A percentile compares a stretch with the other conserved stretches of the same genome.
These are phyloP conservation scores for Patella caerulea DNA, from an alignment of 2,888 invertebrate genomes.

Conservation along the genomic window DNA sequence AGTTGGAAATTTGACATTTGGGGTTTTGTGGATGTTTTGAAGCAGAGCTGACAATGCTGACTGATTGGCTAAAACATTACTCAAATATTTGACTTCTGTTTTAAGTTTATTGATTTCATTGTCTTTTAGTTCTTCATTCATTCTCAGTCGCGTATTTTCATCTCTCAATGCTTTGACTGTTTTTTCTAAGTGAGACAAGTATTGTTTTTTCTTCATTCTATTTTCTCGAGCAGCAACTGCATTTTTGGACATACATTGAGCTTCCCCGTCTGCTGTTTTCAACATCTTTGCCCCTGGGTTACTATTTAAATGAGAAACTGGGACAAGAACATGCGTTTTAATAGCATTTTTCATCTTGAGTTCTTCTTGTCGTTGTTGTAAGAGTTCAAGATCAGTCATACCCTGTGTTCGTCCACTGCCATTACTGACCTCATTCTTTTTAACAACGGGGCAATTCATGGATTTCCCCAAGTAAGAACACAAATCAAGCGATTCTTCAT, in stretches of 20 bases:
- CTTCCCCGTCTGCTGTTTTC: too few relatives aligned
- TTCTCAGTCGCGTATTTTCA: conserved; percentile 21
- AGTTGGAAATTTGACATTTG: background rate
- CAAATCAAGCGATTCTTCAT: background rate
- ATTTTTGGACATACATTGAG: conserved; percentile 23
- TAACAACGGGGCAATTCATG: too few relatives aligned
- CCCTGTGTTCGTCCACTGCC: too few relatives aligned
- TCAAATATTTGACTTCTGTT: conserved; percentile 7
- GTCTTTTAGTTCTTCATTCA: background rate
- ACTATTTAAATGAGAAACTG: too few relatives aligned
- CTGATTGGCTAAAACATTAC: background rate
- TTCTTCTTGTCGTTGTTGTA: too few relatives aligned
- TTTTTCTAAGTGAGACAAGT: conserved; percentile 22
- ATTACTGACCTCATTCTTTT: too few relatives aligned
- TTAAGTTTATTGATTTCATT: background rate
- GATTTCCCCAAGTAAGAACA: background rate
- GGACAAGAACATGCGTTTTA: too few relatives aligned
- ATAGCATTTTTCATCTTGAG: too few relatives aligned
- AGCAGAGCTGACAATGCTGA: background rate
- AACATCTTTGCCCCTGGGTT: too few relatives aligned
- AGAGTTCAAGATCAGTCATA: too few relatives aligned
- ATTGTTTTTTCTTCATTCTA: conserved; percentile 29
- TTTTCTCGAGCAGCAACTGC: conserved; percentile 32
- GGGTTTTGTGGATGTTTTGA: background rate
- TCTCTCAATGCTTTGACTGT: conserved; percentile 13